These are phyloP conservation scores for Hirtodrosophila alboralis DNA, from an alignment of 2,888 invertebrate genomes.

Conservation along the genomic window DNA sequence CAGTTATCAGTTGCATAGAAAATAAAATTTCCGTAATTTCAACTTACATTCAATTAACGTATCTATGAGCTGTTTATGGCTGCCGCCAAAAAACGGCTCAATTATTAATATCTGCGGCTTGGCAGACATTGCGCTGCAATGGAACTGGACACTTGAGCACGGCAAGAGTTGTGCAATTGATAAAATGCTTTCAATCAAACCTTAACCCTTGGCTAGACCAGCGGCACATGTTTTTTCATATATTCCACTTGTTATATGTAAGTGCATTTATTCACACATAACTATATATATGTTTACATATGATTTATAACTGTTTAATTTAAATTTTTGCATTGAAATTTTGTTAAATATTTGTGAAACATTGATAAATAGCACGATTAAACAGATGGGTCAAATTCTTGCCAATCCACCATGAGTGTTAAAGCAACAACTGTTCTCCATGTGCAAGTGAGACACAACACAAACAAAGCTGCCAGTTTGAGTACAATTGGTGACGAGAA, in stretches of 20 bases:
- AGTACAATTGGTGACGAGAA: constrained; percentile 2
- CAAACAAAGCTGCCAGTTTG: constrained; percentile 40
- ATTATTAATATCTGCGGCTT: constrained; percentile 85
- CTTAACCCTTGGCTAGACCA: constrained; percentile 42
- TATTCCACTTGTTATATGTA: constrained; percentile 1
- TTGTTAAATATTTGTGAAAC: background rate
- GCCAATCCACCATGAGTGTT: constrained; percentile 16
- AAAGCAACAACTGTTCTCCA: constrained; percentile 41
- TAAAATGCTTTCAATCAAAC: constrained; percentile 32
- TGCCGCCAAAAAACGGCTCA: constrained; percentile 90
- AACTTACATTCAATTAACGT: constrained; percentile 83
- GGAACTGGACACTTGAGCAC: background rate
- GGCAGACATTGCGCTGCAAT: constrained; percentile 51
- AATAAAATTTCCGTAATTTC: background rate
- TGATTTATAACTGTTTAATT: background rate
- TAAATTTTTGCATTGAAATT: background rate
- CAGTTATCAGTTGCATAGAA: too few relatives aligned
- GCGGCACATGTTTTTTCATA: constrained; percentile 44
- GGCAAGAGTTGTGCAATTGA: constrained; percentile 30
- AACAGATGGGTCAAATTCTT: constrained; percentile 6
- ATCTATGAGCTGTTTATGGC: constrained; percentile 88
- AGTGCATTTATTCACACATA: background rate
- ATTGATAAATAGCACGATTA: background rate
- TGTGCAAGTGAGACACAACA: constrained; percentile 52
- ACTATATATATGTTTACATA: background rate